Evolutionary conservation across 2,113 vertebrate species (phyloP).

Genomic region (Aptenodytes patagonicus): DNA sequence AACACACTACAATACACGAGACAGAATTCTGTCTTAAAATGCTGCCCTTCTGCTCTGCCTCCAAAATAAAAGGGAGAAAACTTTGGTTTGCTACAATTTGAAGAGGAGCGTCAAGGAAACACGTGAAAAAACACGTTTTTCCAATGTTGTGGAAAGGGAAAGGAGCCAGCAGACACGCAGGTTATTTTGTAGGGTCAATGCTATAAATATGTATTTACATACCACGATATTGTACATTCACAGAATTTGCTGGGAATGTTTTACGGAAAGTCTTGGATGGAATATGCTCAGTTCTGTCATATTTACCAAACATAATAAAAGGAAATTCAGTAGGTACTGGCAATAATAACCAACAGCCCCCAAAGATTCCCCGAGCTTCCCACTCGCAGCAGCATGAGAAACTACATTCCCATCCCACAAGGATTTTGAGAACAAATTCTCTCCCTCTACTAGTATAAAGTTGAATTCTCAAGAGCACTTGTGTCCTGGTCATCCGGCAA

Average conservation of each 20-base stretch:
- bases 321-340: neutral
- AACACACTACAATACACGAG: accelerated
- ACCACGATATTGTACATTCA: neutral
- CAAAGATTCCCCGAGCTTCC: slow-evolving; percentile 21
- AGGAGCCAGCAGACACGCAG: neutral
- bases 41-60: neutral
- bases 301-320: neutral
- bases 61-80: neutral
- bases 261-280: neutral
- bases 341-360: slow-evolving; percentile 18
- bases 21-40: neutral
- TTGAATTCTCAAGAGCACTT: slow-evolving; percentile 33
- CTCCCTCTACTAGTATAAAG: neutral
- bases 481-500: neutral
- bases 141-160: neutral
- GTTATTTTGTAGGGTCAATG: neutral
- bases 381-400: slow-evolving; percentile 43
- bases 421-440: slow-evolving; percentile 15
- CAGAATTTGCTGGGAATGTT: neutral
- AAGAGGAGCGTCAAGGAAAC: neutral
- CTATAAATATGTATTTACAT: neutral
- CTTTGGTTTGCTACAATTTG: neutral
- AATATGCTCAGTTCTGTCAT: neutral
- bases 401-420: slow-evolving; percentile 46
- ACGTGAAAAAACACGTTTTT: neutral